phyloP scores from a whole-genome alignment of 2,113 vertebrate species.

The Conger conger region DNA sequence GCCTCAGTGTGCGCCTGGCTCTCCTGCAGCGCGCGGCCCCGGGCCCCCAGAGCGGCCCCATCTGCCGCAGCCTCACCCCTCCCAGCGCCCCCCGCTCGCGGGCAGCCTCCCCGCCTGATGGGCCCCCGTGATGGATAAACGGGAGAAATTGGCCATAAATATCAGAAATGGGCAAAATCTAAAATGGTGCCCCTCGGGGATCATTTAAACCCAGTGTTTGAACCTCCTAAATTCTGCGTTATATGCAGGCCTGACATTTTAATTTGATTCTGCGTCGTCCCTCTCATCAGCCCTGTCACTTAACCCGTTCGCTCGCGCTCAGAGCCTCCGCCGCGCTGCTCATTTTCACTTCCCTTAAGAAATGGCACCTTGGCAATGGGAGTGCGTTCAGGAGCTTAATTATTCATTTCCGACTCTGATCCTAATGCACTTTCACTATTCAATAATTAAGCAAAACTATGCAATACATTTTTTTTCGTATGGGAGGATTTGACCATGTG shows the following conservation, averaged over 20 bases:
- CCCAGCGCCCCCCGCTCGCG: not conserved
- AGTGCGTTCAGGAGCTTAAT: not conserved
- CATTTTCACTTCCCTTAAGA: not conserved
- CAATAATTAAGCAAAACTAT: too few relatives aligned
- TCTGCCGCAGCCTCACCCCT: not conserved
- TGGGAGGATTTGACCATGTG: not conserved
- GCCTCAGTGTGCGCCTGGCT: not conserved
- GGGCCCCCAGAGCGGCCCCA: not conserved
- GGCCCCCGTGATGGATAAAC: not conserved
- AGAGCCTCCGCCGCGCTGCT: not conserved
- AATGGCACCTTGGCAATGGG: not conserved
- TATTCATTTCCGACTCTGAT: not conserved
- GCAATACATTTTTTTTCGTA: not conserved
- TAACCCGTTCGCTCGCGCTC: not conserved
- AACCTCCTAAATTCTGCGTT: constrained; percentile 11
- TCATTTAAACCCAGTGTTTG: not conserved
- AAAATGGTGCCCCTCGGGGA: constrained; percentile 13
- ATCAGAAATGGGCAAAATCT: constrained; percentile 26
- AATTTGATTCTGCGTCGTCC: not conserved
- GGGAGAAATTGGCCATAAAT: constrained; percentile 17
- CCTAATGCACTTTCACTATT: too few relatives aligned
- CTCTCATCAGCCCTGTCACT: not conserved
- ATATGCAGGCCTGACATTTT: not conserved
- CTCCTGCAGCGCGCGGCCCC: not conserved
- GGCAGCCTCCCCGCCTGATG: not conserved